Conservation (phyloP, 2,888 invertebrate genomes). For the Diabrotica balteata region DNA sequence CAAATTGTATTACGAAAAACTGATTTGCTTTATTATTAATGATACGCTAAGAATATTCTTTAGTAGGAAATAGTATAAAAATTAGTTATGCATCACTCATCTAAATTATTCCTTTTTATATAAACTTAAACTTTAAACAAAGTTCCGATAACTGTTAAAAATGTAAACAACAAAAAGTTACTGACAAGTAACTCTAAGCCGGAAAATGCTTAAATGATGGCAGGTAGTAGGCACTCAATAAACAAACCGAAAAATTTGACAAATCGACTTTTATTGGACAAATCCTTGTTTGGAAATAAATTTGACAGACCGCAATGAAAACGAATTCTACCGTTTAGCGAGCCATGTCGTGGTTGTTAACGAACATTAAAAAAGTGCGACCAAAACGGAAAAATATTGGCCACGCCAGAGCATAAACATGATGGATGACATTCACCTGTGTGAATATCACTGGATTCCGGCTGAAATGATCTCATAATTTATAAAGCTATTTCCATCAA, state of each 20-base stretch:
- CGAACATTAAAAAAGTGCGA: slow-evolving; percentile 25
- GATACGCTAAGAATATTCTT: too few relatives aligned
- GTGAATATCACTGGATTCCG: slow-evolving; percentile 54
- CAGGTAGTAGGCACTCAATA: too few relatives aligned
- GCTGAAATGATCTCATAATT: slow-evolving; percentile 55
- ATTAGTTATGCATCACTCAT: too few relatives aligned
- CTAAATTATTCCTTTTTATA: too few relatives aligned
- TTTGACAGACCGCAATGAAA: slow-evolving; percentile 24
- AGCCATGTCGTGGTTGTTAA: slow-evolving; percentile 29
- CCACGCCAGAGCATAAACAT: slow-evolving; percentile 39
- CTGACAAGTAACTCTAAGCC: too few relatives aligned
- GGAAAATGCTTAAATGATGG: too few relatives aligned
- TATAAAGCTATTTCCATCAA: slow-evolving; percentile 53
- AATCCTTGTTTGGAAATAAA: slow-evolving; percentile 15
- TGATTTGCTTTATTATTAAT: too few relatives aligned
- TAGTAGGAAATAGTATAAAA: too few relatives aligned
- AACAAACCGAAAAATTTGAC: slow-evolving; percentile 3
- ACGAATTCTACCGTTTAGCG: slow-evolving; percentile 24
- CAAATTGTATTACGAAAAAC: too few relatives aligned
- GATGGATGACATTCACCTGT: slow-evolving; percentile 54
- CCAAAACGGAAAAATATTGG: slow-evolving; percentile 31
- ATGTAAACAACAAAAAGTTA: too few relatives aligned
- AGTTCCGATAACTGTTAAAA: too few relatives aligned
- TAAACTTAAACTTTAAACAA: too few relatives aligned
- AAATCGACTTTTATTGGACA: slow-evolving; percentile 8